Conservation (phyloP, 2,797 vertebrate species). For the Betta splendens region DNA sequence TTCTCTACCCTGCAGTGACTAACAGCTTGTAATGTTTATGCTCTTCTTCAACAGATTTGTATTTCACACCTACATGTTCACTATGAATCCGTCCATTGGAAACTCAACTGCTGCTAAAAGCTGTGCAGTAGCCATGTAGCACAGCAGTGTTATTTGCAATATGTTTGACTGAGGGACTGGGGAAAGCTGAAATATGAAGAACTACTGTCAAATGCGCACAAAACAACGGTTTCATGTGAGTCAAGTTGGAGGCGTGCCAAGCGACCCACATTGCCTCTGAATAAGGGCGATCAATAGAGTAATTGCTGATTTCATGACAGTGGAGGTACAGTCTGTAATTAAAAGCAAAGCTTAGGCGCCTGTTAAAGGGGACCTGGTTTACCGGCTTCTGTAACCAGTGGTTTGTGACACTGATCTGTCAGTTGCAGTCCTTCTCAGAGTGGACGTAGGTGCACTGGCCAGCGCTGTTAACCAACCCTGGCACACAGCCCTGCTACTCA, state of each 20-base stretch:
- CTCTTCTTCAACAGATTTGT: not conserved
- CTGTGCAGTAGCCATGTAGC: constrained; percentile 7
- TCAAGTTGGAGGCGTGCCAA: constrained; percentile 22
- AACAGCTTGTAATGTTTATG: too few relatives aligned
- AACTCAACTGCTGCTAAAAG: not conserved
- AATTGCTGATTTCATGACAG: constrained; percentile 48
- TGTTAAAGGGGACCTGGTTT: too few relatives aligned
- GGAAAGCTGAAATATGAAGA: constrained; percentile 5
- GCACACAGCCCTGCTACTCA: constrained; percentile 38
- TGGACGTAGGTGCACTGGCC: constrained; percentile 9
- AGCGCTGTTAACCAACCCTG: constrained; percentile 41
- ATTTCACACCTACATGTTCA: not conserved
- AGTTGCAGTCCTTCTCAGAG: constrained; percentile 18
- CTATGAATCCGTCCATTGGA: not conserved
- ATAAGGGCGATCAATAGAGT: constrained; percentile 56
- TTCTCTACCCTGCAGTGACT: constrained; percentile 15
- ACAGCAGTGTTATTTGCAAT: not conserved
- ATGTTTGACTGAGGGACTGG: too few relatives aligned
- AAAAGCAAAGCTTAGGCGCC: constrained; percentile 32
- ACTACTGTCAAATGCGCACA: constrained; percentile 7
- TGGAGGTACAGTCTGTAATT: constrained; percentile 21
- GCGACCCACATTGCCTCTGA: constrained; percentile 48
- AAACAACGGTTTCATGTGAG: constrained; percentile 35
- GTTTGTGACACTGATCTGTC: constrained; percentile 3
- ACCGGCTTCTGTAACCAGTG: too few relatives aligned